phyloP scores from a whole-genome alignment of 1,140 invertebrate genomes.

The Agrypnia vestita region DNA sequence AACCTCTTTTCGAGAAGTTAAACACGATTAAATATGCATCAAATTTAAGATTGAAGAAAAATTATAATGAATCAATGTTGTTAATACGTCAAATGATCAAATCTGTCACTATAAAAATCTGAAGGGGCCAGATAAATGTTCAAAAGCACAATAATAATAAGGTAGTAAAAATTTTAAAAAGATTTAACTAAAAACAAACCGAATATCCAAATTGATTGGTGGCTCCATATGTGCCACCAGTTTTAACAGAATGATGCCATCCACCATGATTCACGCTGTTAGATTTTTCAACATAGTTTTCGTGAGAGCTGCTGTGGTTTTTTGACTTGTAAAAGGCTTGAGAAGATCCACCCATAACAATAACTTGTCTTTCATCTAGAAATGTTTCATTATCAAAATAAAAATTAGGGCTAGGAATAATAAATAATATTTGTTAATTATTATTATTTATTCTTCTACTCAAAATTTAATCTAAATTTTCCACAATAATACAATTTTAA shows the following conservation, averaged over 20 bases:
- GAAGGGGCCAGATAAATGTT: no score
- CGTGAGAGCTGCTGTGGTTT: slow-evolving; percentile 10
- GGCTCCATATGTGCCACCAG: slow-evolving; percentile 42
- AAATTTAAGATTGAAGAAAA: no score
- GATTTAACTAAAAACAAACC: background rate
- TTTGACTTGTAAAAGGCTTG: slow-evolving; percentile 28
- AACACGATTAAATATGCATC: no score
- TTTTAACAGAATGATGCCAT: slow-evolving; percentile 29
- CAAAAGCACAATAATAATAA: no score
- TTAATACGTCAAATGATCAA: no score
- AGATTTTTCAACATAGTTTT: slow-evolving; percentile 8
- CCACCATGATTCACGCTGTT: background rate
- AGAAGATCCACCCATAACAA: slow-evolving; percentile 47
- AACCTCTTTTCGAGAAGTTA: no score
- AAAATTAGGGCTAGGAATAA: background rate
- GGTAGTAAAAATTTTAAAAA: no score
- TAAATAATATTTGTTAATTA: background rate
- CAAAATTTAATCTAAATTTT: no score
- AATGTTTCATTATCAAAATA: slow-evolving; percentile 17
- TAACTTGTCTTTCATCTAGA: slow-evolving; percentile 41
- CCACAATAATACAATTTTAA: no score
- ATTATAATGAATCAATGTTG: no score
- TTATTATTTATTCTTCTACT: background rate
- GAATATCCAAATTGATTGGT: slow-evolving; percentile 20
- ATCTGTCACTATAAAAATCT: no score